phyloP scores from a whole-genome alignment of 23 tunicate species.

The Phallusia fumigata region DNA sequence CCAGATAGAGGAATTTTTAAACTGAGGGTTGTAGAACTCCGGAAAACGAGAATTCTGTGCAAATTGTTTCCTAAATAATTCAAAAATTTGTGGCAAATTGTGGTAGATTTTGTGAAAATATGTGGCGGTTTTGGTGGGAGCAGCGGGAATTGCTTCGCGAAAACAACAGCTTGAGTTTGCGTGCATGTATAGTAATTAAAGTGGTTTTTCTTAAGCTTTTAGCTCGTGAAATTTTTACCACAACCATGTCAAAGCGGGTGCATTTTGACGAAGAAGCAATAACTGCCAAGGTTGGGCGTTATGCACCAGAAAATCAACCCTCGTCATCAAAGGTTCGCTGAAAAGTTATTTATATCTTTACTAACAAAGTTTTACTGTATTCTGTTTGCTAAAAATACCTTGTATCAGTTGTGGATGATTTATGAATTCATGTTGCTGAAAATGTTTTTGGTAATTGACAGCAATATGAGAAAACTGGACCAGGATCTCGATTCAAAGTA shows the following conservation, averaged over 20 bases:
- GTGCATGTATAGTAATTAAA: neutral
- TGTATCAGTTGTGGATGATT: neutral
- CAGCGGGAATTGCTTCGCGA: neutral
- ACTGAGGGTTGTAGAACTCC: no score
- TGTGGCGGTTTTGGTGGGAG: neutral
- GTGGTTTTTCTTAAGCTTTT: neutral
- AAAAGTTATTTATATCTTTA: no score
- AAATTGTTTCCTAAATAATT: no score
- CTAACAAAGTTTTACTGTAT: no score
- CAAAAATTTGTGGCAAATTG: neutral
- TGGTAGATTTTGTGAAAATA: no score
- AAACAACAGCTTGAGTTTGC: neutral
- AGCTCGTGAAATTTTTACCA: neutral
- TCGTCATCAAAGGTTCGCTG: constrained; percentile 35
- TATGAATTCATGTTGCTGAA: neutral
- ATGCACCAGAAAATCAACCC: constrained; percentile 21
- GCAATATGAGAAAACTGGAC: constrained; percentile 18
- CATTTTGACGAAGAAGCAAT: constrained; percentile 36
- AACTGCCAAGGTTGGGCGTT: constrained; percentile 38
- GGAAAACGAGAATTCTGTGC: no score
- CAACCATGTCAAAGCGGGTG: constrained; percentile 75
- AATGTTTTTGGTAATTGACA: neutral
- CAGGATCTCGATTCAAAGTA: constrained; percentile 56
- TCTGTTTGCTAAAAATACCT: no score
- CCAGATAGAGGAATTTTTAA: no score